These are phyloP conservation scores for Leptobrachium leishanense DNA, from an alignment of 2,113 vertebrate species.

Conservation along the genomic window DNA sequence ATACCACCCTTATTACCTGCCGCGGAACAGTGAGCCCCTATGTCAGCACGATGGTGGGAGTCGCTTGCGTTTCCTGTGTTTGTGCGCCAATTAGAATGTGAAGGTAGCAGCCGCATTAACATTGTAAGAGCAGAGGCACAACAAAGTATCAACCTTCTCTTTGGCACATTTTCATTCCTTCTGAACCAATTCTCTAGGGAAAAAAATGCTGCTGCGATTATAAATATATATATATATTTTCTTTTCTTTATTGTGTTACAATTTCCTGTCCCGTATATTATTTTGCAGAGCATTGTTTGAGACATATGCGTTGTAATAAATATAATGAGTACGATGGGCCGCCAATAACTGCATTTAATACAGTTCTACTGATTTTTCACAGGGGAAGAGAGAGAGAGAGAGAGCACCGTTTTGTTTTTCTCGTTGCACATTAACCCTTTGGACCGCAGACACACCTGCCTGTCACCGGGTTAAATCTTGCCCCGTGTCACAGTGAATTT, in stretches of 20 bases:
- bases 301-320: not conserved
- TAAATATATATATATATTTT: not conserved
- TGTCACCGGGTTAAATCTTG: not conserved
- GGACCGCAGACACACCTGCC: not conserved
- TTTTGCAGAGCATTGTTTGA: not conserved
- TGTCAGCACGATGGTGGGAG: not conserved
- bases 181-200: constrained; percentile 17
- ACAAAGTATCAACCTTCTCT: not conserved
- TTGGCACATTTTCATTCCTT: not conserved
- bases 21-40: not conserved
- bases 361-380: not conserved
- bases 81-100: not conserved
- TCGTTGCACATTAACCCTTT: not conserved
- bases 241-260: constrained; percentile 14
- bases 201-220: constrained; percentile 12
- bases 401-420: not conserved
- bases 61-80: not conserved
- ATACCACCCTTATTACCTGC: not conserved
- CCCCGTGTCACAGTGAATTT: not conserved
- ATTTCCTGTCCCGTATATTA: constrained; percentile 22
- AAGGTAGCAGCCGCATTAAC: not conserved
- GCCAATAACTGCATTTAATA: not conserved
- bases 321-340: not conserved
- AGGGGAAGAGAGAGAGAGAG: too few relatives aligned
- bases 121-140: not conserved